A percentile compares a stretch with the other conserved stretches of the same genome.
These are phyloP conservation scores for Lerema accius DNA, from an alignment of 1,140 invertebrate species.

Conservation along the genomic window DNA sequence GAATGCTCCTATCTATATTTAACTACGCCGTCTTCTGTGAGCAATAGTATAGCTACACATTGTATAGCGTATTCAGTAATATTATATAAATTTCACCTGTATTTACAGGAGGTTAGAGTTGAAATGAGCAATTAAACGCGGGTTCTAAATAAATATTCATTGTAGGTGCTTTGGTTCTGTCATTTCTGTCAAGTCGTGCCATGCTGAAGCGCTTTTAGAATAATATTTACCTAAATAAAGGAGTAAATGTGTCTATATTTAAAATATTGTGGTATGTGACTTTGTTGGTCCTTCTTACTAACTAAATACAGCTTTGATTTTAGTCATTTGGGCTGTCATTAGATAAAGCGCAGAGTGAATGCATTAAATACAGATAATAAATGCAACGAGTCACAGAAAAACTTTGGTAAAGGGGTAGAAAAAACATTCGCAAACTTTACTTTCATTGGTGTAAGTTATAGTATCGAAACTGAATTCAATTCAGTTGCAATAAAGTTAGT, in stretches of 20 bases:
- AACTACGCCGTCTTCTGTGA: constrained; percentile 41
- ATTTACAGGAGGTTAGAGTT: constrained; percentile 33
- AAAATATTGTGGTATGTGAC: constrained; percentile 15
- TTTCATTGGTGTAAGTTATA: too few species aligned
- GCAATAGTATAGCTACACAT: constrained; percentile 30
- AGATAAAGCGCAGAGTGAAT: too few species aligned
- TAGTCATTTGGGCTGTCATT: too few species aligned
- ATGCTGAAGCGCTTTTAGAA: constrained; percentile 40
- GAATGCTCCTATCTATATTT: constrained; percentile 64
- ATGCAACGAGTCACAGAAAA: too few species aligned
- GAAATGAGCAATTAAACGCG: constrained; percentile 9
- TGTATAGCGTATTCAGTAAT: background rate
- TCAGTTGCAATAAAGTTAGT: too few species aligned
- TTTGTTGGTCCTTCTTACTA: too few species aligned
- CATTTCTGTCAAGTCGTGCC: constrained; percentile 44
- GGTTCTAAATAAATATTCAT: constrained; percentile 17
- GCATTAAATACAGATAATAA: too few species aligned
- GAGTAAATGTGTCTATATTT: constrained; percentile 23
- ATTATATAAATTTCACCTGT: constrained; percentile 38
- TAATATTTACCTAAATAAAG: constrained; percentile 21
- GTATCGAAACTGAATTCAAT: too few species aligned
- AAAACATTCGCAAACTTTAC: too few species aligned
- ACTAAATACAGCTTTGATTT: too few species aligned
- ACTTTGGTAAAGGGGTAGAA: too few species aligned
- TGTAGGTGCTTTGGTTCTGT: constrained; percentile 34